Percentiles rank a stretch among this genome's conserved stretches.
These are phyloP conservation scores for Anthopleura sola DNA, from an alignment of 64 coral and sea anemone genomes.

Conservation along the genomic window DNA sequence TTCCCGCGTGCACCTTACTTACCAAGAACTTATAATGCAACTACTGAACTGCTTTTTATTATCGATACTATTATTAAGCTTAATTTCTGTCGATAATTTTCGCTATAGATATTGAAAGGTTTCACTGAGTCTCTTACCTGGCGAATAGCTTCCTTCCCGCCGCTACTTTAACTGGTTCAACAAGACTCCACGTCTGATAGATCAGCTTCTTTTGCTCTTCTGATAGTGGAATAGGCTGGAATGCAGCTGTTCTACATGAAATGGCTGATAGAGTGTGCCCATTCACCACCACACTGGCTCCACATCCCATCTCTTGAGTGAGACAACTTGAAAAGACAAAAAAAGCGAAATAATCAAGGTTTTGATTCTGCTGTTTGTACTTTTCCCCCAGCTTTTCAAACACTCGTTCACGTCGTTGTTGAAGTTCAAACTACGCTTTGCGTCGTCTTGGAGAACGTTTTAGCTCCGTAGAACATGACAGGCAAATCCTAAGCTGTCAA, in stretches of 20 bases:
- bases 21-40: too few relatives aligned
- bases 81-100: too few relatives aligned
- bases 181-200: constrained; percentile 36
- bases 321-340: not conserved
- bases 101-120: too few relatives aligned
- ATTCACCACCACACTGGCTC: not conserved
- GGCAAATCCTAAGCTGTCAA: not conserved
- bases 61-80: too few relatives aligned
- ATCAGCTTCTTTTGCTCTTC: not conserved
- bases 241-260: not conserved
- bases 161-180: constrained; percentile 45
- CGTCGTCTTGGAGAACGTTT: not conserved
- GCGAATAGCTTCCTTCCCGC: constrained; percentile 34
- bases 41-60: too few relatives aligned
- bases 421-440: not conserved
- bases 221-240: not conserved
- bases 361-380: not conserved
- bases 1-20: too few relatives aligned
- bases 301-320: constrained; percentile 6
- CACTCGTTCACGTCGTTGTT: not conserved
- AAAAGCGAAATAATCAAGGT: not conserved
- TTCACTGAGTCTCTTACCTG: not conserved
- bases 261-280: not conserved
- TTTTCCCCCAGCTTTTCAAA: not conserved
- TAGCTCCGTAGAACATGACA: not conserved